A percentile compares a stretch with the other conserved stretches of the same genome.
These are phyloP conservation scores for Tenrec ecaudatus DNA, from an alignment of 2,113 vertebrate species.

Conservation along the genomic window DNA sequence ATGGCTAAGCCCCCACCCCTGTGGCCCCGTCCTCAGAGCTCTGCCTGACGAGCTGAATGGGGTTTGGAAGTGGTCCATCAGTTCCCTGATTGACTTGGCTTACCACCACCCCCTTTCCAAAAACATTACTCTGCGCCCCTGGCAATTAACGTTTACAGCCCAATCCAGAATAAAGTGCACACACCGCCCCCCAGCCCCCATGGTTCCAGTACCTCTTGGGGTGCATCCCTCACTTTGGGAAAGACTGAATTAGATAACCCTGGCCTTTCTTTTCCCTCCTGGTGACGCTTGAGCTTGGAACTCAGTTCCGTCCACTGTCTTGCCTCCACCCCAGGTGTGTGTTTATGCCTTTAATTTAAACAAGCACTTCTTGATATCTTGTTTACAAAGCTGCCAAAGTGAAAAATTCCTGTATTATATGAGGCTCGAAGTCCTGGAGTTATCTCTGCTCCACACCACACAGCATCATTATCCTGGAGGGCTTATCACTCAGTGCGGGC, in stretches of 20 bases:
- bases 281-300: background rate
- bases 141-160: too few species aligned
- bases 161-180: too few species aligned
- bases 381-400: conserved; percentile 93
- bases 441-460: conserved; percentile 89
- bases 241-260: background rate
- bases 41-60: background rate
- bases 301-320: conserved; percentile 21
- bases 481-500: conserved; percentile 88
- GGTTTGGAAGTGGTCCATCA: too few species aligned
- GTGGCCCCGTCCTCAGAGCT: background rate
- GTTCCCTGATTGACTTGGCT: too few species aligned
- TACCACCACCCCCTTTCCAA: too few species aligned
- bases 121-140: too few species aligned
- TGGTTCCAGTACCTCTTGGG: too few species aligned
- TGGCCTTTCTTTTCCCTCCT: background rate
- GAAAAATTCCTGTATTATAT: conserved; percentile 92
- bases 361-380: conserved; percentile 90
- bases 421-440: conserved; percentile 87
- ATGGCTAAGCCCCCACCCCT: background rate
- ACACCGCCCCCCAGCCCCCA: too few species aligned
- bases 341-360: conserved; percentile 90
- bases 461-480: conserved; percentile 89
- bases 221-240: too few species aligned
- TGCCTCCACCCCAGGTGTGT: conserved; percentile 52